phyloP scores from a whole-genome alignment of 2,113 vertebrate genomes.

The Polypterus bichir region DNA sequence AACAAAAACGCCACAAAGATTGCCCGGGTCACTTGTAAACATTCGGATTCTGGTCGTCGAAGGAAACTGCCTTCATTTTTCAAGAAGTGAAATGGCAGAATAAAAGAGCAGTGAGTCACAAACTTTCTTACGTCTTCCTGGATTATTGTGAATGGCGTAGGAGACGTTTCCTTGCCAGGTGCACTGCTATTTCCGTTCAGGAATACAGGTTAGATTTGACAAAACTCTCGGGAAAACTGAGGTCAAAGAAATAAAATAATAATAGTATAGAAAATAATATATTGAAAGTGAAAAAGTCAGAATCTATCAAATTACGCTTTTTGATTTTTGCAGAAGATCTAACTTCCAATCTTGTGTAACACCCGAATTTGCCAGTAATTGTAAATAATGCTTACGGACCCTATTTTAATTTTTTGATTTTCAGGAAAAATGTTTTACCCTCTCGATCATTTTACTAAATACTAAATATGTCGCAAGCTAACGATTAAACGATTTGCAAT shows the following conservation, averaged over 20 bases:
- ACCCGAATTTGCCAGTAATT: too few relatives aligned
- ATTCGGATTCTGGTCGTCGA: constrained; percentile 27
- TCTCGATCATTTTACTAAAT: too few relatives aligned
- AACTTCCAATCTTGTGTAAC: too few relatives aligned
- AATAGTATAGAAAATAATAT: too few relatives aligned
- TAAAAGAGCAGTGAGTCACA: constrained; percentile 40
- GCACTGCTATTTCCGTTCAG: constrained; percentile 56
- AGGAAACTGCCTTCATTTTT: constrained; percentile 61
- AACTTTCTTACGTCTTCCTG: constrained; percentile 41
- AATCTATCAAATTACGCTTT: too few relatives aligned
- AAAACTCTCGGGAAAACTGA: constrained; percentile 19
- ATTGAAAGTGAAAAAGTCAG: too few relatives aligned
- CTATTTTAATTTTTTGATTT: too few relatives aligned
- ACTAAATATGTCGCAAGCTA: too few relatives aligned
- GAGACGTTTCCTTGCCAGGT: constrained; percentile 58
- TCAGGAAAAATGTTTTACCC: too few relatives aligned
- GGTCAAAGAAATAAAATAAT: constrained; percentile 36
- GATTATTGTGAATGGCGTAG: constrained; percentile 32
- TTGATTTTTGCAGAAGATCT: too few relatives aligned
- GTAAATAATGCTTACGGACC: too few relatives aligned
- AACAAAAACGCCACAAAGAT: constrained; percentile 39
- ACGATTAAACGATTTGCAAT: too few relatives aligned
- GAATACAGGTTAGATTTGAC: constrained; percentile 42
- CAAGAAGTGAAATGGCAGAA: constrained; percentile 45
- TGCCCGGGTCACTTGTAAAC: constrained; percentile 36